Base-by-base conservation (phyloP, 1,140 invertebrate genomes). In the Kradibia gibbosae region DNA sequence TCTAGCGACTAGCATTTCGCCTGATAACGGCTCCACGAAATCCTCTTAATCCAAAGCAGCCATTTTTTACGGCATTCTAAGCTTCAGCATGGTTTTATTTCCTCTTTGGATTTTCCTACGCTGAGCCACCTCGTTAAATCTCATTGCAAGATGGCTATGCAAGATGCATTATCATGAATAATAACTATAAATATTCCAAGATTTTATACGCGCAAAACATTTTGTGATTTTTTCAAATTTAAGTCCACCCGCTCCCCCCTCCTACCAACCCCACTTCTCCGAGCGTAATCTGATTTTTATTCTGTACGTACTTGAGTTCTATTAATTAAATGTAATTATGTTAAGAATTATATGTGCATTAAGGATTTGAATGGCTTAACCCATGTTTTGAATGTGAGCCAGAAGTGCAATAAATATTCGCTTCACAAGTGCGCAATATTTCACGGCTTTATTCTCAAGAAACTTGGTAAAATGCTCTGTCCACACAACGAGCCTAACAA, bases 61-160 rank as follows among this genome's bases (percentile, higher is more conserved):
- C 82, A 84, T 85, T 82, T 86, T 85, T 86, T 83, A 82, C 77
- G 75, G 70, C 70, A 81, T 77, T 62, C 77, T 81, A 83, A 85
- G 78, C 77, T 82, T 31, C 60, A 78, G 80, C 79, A 50, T 62
- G 53, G 45, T 82, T 83, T 84, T 84, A 83, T 84, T 84, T 70
- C 60, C 45, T 71, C 77, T 82, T 83, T 34, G 79, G 79, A 83
- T 81, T 84, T 78, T 57, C 83, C 67, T 82, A 36, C 50, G 65
- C 53, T 72, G 60, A 15, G n/a, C 45, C 25, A 75, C 50, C 57
- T 82, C 67, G 80, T 82, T 82, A 82, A 78, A 82, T 82, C 76
- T 75, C 79, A 57, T 74, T 81, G 74, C 74, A 53, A 80, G 62
- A 75, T 55, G 50, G 39, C 55, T 55, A 60, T 48, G 67, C 67